Evolutionary conservation across 1,140 invertebrate species (phyloP).

Genomic region (Musca vetustissima): DNA sequence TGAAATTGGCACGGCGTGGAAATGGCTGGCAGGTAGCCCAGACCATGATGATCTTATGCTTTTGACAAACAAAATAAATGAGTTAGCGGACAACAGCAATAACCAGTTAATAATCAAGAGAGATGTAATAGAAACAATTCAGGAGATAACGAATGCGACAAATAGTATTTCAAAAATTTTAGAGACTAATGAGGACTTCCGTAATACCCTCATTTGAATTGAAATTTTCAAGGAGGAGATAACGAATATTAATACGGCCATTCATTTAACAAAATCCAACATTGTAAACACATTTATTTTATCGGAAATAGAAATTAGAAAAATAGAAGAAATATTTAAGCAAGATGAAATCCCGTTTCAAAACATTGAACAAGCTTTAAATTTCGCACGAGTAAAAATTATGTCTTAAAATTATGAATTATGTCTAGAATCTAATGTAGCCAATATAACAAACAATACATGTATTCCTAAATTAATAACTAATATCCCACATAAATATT

Average conservation of each 20-base stretch:
- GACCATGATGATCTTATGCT: background rate
- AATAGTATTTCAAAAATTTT: background rate
- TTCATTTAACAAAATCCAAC: background rate
- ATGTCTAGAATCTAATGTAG: background rate
- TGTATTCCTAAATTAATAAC: constrained; percentile 4
- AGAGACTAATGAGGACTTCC: background rate
- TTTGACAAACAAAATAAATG: background rate
- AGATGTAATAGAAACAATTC: background rate
- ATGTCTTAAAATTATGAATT: background rate
- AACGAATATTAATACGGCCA: background rate
- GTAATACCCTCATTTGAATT: background rate
- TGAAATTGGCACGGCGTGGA: constrained; percentile 7
- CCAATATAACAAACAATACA: background rate
- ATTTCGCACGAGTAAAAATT: constrained; percentile 1
- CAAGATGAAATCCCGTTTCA: background rate
- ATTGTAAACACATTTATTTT: constrained; percentile 3
- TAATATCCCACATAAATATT: background rate
- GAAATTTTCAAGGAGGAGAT: background rate
- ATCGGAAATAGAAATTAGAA: background rate
- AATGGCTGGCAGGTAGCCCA: constrained; percentile 11
- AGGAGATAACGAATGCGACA: background rate
- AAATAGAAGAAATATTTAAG: constrained; percentile 3
- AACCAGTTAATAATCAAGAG: constrained; percentile 8
- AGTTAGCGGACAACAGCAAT: background rate
- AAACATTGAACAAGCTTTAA: constrained; percentile 10